Evolutionary conservation across 2,113 vertebrate species (phyloP), one percentile per base, ranked within the genome.

Genomic region (Okapia johnstoni): DNA sequence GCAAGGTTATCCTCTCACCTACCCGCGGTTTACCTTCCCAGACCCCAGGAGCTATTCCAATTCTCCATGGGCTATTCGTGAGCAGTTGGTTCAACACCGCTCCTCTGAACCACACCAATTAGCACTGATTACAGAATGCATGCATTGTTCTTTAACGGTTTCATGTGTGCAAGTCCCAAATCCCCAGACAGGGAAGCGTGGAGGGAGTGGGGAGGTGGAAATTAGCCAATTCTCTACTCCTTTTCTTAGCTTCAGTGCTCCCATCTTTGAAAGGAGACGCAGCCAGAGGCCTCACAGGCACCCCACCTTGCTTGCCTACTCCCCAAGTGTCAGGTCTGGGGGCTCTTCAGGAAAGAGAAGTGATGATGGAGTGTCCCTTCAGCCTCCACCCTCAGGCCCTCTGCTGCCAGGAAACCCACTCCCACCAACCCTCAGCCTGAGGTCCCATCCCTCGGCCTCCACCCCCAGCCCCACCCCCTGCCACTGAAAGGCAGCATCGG

Each of bases 61-160:
- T 23, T 92, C 85, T 50, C 70, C 21, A 3, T 5, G 60, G 48
- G 80, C 50, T 57, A 43, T 40, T 80, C 90, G 6, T n/a, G 11
- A 66, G 81, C 3, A 1, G 25, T 43, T 43, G 76, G 30, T 77
- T 85, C 55, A 80, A 95, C n/a, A n/a, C n/a, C 40, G 85, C 85
- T 70, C 54, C 36, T 88, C 28, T 1, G 57, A 92, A 95, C 97
- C 93, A 79, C 93, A 96, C 84, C 96, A 96, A 89, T 97, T 93
- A 97, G 96, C 88, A 52, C 96, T 97, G 98, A 97, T 98, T 97
- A 83, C 97, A 97, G 95, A 97, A 97, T 91, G 93, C 61, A 4
- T 0, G 70, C 85, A 94, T 90, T 97, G 93, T 91, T 95, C 90
- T 93, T 91, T 58, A 50, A 43, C 3, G 2, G 91, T 73, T 58